phyloP scores from a whole-genome alignment of 23 tunicate species.

The Halocynthia aurantium region DNA sequence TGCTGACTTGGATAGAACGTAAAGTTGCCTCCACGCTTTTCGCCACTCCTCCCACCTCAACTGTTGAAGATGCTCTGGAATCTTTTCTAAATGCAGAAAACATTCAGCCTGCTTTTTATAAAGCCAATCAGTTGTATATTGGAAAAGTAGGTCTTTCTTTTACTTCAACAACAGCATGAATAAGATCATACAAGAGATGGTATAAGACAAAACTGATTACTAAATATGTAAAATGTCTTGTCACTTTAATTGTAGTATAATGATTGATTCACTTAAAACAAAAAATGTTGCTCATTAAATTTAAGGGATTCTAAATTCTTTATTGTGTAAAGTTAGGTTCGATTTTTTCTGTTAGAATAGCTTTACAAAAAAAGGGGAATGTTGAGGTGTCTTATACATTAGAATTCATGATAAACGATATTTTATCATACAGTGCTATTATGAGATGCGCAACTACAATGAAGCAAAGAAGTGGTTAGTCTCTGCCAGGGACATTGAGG shows the following conservation, averaged over 20 bases:
- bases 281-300: constrained; percentile 1
- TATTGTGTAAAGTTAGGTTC: no score
- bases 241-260: neutral
- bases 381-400: neutral
- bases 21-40: constrained; percentile 85
- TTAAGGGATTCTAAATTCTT: neutral
- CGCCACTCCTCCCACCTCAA: constrained; percentile 75
- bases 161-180: no score
- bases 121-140: constrained; percentile 69
- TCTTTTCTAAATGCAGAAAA: constrained; percentile 70
- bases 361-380: neutral
- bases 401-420: neutral
- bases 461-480: constrained; percentile 39
- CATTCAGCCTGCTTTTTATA: constrained; percentile 53
- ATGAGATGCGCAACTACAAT: constrained; percentile 47
- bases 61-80: constrained; percentile 63
- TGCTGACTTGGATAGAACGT: constrained; percentile 88
- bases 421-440: constrained; percentile 48
- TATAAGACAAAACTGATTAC: no score
- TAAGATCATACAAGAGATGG: no score
- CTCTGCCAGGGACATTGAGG: constrained; percentile 31
- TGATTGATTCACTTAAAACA: neutral
- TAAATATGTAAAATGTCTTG: no score
- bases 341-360: no score
- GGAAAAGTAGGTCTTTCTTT: constrained; percentile 43